A percentile compares a stretch with the other conserved stretches of the same genome.
Conservation (phyloP, 2,888 invertebrate genomes). For the Caenorhabditis macrosperma region DNA sequence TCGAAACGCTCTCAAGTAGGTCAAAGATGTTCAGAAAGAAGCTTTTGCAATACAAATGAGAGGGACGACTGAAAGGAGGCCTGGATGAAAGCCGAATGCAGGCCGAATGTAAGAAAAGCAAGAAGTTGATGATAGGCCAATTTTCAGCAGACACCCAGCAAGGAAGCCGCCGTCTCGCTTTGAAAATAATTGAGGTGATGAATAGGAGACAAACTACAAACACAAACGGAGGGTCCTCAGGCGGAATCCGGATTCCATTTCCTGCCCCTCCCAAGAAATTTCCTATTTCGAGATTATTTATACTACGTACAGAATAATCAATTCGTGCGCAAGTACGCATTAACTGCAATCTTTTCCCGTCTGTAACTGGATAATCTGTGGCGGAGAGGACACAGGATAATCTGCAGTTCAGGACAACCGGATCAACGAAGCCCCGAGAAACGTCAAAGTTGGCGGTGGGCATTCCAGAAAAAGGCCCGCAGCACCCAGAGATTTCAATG, state of each 20-base stretch:
- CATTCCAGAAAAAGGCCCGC: neutral
- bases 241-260: slow-evolving; percentile 3
- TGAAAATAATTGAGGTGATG: slow-evolving; percentile 36
- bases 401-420: slow-evolving; percentile 17
- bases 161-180: neutral
- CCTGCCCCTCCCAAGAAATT: neutral
- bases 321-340: neutral
- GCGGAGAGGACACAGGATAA: slow-evolving; percentile 16
- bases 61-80: neutral
- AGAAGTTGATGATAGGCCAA: slow-evolving; percentile 16
- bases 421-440: slow-evolving; percentile 38
- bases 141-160: slow-evolving; percentile 25
- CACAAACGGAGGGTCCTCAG: neutral
- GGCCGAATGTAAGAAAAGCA: neutral
- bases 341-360: neutral
- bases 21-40: slow-evolving; percentile 47
- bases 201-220: slow-evolving; percentile 36
- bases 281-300: neutral
- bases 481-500: slow-evolving; percentile 23
- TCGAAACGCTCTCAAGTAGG: slow-evolving; percentile 54
- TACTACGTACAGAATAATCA: neutral
- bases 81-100: slow-evolving; percentile 2
- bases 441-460: slow-evolving; percentile 27
- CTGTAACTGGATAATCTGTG: neutral
- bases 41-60: slow-evolving; percentile 29